Evolutionary conservation across 1,140 invertebrate species (phyloP).

Genomic region (Andricus grossulariae): DNA sequence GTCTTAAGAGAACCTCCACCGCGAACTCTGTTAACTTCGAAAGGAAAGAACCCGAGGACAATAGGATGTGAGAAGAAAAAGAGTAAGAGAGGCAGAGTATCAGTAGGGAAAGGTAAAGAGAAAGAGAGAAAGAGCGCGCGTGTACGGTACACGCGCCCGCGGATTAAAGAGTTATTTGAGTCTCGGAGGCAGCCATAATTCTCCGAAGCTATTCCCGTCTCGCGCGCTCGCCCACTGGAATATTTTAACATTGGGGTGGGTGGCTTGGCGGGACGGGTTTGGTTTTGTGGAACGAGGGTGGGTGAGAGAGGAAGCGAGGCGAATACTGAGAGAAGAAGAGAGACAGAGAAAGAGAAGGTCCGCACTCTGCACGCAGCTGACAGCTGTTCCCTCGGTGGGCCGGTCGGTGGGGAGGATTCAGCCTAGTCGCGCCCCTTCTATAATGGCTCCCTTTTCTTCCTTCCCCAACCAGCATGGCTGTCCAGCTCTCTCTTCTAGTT

Average conservation of each 20-base stretch:
- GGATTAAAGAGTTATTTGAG: constrained; percentile 77
- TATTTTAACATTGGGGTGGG: constrained; percentile 75
- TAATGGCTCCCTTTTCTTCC: constrained; percentile 77
- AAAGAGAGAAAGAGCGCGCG: constrained; percentile 49
- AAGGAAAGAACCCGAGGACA: constrained; percentile 16
- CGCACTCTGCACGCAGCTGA: constrained; percentile 71
- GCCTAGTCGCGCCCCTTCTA: constrained; percentile 77
- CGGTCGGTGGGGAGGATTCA: constrained; percentile 76
- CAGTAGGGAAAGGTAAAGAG: neutral
- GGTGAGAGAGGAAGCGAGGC: constrained; percentile 42
- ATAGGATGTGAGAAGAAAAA: constrained; percentile 16
- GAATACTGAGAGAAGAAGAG: constrained; percentile 59
- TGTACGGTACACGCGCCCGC: constrained; percentile 63
- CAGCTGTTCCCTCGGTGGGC: constrained; percentile 76
- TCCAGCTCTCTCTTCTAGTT: constrained; percentile 62
- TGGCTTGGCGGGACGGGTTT: constrained; percentile 57
- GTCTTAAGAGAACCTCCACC: constrained; percentile 1
- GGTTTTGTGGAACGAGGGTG: constrained; percentile 45
- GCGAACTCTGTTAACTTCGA: constrained; percentile 30
- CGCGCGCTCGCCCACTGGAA: constrained; percentile 68
- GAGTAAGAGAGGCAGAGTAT: constrained; percentile 22
- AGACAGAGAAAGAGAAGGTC: constrained; percentile 68
- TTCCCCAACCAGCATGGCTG: constrained; percentile 76
- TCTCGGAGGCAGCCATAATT: constrained; percentile 75
- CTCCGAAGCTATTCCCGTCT: constrained; percentile 74